Evolutionary conservation across 2,113 vertebrate species (phyloP).

Genomic region (Cariama cristata): DNA sequence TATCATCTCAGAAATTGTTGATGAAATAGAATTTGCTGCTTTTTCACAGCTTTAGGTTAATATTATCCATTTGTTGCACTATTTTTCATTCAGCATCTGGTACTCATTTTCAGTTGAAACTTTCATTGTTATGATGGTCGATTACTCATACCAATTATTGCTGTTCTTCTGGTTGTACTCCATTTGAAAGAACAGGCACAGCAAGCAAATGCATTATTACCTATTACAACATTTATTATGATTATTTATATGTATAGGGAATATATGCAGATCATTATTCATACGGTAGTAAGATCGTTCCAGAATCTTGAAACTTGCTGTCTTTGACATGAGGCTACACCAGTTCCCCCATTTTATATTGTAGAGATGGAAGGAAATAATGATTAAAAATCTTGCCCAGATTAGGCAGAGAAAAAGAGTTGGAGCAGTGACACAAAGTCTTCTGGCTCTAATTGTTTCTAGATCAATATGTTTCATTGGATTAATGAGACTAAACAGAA

Average conservation of each 20-base stretch:
- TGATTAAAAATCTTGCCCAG: neutral
- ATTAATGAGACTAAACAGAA: neutral
- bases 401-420: neutral
- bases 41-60: neutral
- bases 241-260: neutral
- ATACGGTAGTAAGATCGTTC: neutral
- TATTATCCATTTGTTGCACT: neutral
- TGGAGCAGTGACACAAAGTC: neutral
- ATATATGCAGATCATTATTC: neutral
- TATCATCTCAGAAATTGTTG: neutral
- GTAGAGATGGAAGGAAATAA: neutral
- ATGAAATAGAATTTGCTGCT: neutral
- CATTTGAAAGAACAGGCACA: neutral
- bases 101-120: neutral
- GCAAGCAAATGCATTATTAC: conserved; percentile 3
- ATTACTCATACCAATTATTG: conserved; percentile 37
- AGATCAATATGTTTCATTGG: neutral
- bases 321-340: neutral
- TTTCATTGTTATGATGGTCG: neutral
- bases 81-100: neutral
- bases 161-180: neutral
- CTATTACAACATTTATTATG: neutral
- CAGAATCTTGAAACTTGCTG: neutral
- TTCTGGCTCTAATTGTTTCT: neutral
- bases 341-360: neutral